phyloP scores from a whole-genome alignment of 1,140 invertebrate species.

The Dendroctonus ponderosae region DNA sequence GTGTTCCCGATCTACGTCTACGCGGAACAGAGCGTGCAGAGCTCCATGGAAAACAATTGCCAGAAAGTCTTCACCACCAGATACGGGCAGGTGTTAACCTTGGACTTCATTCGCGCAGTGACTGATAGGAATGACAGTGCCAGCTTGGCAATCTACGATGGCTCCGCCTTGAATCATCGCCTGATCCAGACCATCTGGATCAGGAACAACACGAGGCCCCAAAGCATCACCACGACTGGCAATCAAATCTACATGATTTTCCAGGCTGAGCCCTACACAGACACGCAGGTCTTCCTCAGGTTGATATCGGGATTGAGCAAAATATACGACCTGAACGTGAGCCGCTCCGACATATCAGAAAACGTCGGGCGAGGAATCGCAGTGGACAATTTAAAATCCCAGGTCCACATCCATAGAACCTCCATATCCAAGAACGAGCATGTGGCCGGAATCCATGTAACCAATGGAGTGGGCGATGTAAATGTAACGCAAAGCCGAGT shows the following conservation, averaged over 20 bases:
- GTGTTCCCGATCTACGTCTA: constrained; percentile 78
- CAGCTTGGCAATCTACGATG: constrained; percentile 75
- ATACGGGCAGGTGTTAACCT: constrained; percentile 74
- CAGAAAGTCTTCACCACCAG: constrained; percentile 75
- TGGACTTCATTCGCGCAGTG: constrained; percentile 77
- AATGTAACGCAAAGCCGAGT: constrained; percentile 89
- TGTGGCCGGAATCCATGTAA: constrained; percentile 82
- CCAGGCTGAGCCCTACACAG: constrained; percentile 64
- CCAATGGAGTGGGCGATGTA: constrained; percentile 84
- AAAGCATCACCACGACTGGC: constrained; percentile 76
- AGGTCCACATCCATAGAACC: constrained; percentile 75
- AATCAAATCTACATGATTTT: constrained; percentile 78
- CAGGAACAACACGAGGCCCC: constrained; percentile 77
- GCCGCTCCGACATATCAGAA: constrained; percentile 76
- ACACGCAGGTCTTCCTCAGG: constrained; percentile 71
- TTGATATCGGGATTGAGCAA: constrained; percentile 76
- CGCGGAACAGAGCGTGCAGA: constrained; percentile 72
- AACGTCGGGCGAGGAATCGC: constrained; percentile 92
- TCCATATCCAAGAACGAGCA: constrained; percentile 85
- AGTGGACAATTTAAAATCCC: constrained; percentile 79
- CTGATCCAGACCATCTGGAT: constrained; percentile 67
- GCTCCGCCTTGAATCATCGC: constrained; percentile 65
- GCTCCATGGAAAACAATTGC: constrained; percentile 65
- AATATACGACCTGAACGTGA: constrained; percentile 85
- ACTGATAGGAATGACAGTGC: constrained; percentile 73